Conservation (phyloP, 1,140 invertebrate species). For the Trichogramma pretiosum region DNA sequence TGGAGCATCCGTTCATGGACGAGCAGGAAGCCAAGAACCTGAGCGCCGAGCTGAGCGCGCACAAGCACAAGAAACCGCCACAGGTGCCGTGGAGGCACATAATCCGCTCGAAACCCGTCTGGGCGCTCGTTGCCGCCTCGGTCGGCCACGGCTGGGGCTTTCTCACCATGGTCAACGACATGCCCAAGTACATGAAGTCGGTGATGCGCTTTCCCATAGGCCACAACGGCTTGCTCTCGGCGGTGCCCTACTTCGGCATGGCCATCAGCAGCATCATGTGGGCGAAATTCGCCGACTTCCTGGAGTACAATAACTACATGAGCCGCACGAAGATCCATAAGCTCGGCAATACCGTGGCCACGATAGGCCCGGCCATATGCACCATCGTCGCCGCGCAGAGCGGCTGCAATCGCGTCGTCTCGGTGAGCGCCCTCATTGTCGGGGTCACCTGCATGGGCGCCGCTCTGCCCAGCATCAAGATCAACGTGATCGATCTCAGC, state of each 20-base stretch:
- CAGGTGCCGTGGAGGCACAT: slow-evolving; percentile 64
- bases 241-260: slow-evolving; percentile 64
- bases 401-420: slow-evolving; percentile 59
- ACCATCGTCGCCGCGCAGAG: slow-evolving; percentile 72
- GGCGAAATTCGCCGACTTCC: slow-evolving; percentile 59
- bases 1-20: slow-evolving; percentile 73
- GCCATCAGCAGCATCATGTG: slow-evolving; percentile 61
- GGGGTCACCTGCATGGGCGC: slow-evolving; percentile 68
- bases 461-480: slow-evolving; percentile 60
- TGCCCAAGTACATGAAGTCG: slow-evolving; percentile 87
- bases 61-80: slow-evolving; percentile 46
- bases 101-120: slow-evolving; percentile 65
- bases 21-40: slow-evolving; percentile 70
- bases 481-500: slow-evolving; percentile 73
- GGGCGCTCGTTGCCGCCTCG: slow-evolving; percentile 64
- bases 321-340: slow-evolving; percentile 57
- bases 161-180: slow-evolving; percentile 84
- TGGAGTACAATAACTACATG: slow-evolving; percentile 51
- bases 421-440: slow-evolving; percentile 58
- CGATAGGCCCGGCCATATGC: slow-evolving; percentile 65
- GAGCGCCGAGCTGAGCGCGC: slow-evolving; percentile 52
- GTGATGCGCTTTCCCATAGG: slow-evolving; percentile 77
- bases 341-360: slow-evolving; percentile 64
- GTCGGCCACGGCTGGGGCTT: slow-evolving; percentile 93
- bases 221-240: slow-evolving; percentile 58